Base-by-base conservation (phyloP, 2,113 vertebrate species). In the Prietella phreatophila region DNA sequence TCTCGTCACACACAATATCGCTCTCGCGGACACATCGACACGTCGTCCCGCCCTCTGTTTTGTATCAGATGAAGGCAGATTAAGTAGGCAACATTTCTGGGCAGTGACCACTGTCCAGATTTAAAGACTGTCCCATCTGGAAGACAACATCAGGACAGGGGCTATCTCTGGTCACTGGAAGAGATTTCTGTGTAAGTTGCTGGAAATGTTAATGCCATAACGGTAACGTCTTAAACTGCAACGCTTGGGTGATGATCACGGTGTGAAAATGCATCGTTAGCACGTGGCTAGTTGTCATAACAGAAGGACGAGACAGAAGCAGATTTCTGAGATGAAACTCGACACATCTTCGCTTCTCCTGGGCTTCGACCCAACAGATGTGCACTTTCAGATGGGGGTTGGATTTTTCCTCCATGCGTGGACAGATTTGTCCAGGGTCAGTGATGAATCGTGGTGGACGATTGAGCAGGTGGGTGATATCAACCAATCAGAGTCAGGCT, bases 361-460 rank as follows among this genome's bases (percentile, higher is more conserved):
- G 73, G 22, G 42, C 11, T 27, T 27, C 22, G 47, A 2, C 9
- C 36, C 39, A 76, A 2, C 22, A 14, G 42, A 76, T 42, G 36
- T 1, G 7, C 10, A 15, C 27, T 30, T 78, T 47, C 39, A 13
- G 39, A 25, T 76, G 73, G 10, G 25, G 47, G 20, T 47, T 78
- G 75, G 75, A n/a, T 53, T 79, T 53, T 55, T 55, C 50, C 7
- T 10, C 55, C 56, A 39, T 82, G 60, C 30, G 36, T 82, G 80
- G 79, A 60, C 79, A 82, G 55, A 82, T 82, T 19, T 39, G 14
- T 80, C 14, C 78, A 80, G 78, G n/a, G 78, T 82, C 53, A 36
- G 76, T n/a, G 47, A 55, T 79, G 33, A 58, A 58, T 81, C 76
- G 1, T n/a, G 47, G 25, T 53, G 42, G 75, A 78, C 25, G 50